Evolutionary conservation across 2,888 invertebrate species (phyloP).

Genomic region (Sipha maydis): DNA sequence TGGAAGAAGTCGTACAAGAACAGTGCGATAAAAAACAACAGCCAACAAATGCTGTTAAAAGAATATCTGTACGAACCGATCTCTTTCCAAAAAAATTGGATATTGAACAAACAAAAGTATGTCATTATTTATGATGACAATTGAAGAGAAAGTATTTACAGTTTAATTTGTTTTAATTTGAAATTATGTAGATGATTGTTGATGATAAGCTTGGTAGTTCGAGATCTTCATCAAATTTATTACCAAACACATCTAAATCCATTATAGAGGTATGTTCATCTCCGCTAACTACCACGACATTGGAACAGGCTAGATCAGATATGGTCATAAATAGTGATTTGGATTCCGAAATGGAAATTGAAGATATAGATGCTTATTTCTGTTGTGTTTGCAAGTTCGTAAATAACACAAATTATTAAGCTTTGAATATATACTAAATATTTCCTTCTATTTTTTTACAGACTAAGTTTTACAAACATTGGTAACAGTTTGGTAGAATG

Average conservation of each 20-base stretch:
- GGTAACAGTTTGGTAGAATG: constrained; percentile 89
- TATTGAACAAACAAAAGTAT: constrained; percentile 38
- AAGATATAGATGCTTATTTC: constrained; percentile 15
- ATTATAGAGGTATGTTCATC: constrained; percentile 44
- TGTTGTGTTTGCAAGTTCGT: constrained; percentile 53
- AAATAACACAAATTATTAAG: background rate
- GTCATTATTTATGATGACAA: background rate
- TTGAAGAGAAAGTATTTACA: background rate
- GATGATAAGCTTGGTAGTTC: constrained; percentile 45
- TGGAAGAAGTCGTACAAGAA: constrained; percentile 76
- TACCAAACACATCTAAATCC: background rate
- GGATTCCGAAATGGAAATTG: constrained; percentile 50
- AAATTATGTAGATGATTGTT: background rate
- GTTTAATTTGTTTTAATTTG: background rate
- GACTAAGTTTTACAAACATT: background rate
- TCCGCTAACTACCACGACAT: constrained; percentile 46
- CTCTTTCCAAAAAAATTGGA: constrained; percentile 36
- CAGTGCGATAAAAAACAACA: constrained; percentile 68
- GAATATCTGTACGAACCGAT: constrained; percentile 5
- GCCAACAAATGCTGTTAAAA: constrained; percentile 42
- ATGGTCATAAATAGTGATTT: constrained; percentile 55
- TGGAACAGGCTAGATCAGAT: constrained; percentile 50
- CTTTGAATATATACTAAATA: background rate
- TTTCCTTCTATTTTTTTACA: background rate
- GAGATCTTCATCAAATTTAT: constrained; percentile 26